Base-by-base conservation (phyloP, 2,113 vertebrate genomes). In the Cyphomyrus plagiostoma region DNA sequence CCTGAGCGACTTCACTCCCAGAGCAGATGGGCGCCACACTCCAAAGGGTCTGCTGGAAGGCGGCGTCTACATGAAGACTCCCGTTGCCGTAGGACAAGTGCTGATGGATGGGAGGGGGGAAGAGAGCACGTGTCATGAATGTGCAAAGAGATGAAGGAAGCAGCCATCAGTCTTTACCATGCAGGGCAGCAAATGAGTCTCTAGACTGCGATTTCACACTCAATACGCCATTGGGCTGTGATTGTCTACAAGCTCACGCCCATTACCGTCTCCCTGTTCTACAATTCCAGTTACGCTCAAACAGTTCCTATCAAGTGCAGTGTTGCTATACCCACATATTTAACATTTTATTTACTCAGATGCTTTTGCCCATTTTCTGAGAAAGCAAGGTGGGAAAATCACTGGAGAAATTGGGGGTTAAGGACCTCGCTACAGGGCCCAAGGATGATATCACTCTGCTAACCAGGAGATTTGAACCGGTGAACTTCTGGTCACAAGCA, bases 11-110 rank as follows among this genome's bases (percentile, higher is more conserved):
- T 95, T 99, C 98, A 87, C 98, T 99, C 91, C 98, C 98, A 19
- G 98, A 99, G 94, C 98, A 99, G 95, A 99, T 98, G 0, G 98
- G 98, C 39, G 97, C 98, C 87, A 99, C 98, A 3, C 97, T 99
- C 98, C 98, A 99, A 8, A 99, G 96, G 0, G 98, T 99, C 93
- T 99, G 98, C 95, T 99, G 98, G 94, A 99, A 99, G 35, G 98
- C 97, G 15, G 98, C 98, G 15, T 99, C 98, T 53, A 99, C 98
- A 0, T 98, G 97, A 70, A 98, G 94, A 91, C 96, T 97, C 85
- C 95, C 94, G 3, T 95, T 97, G 56, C 97, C 98, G 0, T 98
- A 98, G 23, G 98, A 99, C 89, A 99, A 93, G 93, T 99, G 98
- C 98, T 99, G 94, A 92, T 89, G 0, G 26, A 77, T 13, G 50